A percentile compares a stretch with the other conserved stretches of the same genome.
phyloP scores from a whole-genome alignment of 1,140 invertebrate genomes.

The Bombus polaris region DNA sequence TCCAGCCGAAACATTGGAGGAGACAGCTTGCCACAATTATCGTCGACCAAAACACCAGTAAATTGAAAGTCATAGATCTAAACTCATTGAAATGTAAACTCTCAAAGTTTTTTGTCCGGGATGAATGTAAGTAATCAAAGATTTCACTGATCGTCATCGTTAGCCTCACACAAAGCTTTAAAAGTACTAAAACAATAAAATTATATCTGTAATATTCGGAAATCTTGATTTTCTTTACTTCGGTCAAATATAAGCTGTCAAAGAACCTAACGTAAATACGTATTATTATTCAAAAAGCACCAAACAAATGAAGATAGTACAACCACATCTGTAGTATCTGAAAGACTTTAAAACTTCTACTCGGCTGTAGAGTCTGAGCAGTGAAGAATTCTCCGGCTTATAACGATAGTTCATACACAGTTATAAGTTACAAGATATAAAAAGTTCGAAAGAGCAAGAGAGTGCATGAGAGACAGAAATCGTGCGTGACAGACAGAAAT shows the following conservation, averaged over 20 bases:
- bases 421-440: too few relatives aligned
- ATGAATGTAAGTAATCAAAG: neutral
- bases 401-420: too few relatives aligned
- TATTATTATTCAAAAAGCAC: neutral
- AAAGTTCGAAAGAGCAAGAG: too few relatives aligned
- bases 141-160: neutral
- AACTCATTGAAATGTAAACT: neutral
- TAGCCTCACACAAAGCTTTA: neutral
- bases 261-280: neutral
- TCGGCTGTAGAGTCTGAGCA: neutral
- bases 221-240: too few relatives aligned
- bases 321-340: neutral
- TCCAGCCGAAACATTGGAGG: too few relatives aligned
- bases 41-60: neutral
- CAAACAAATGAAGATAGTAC: neutral
- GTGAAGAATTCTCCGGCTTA: too few relatives aligned
- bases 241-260: neutral
- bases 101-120: neutral
- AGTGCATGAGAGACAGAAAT: too few relatives aligned
- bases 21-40: too few relatives aligned
- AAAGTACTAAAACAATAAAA: neutral
- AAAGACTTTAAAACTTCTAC: neutral
- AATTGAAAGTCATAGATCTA: neutral
- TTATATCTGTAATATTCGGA: too few relatives aligned
- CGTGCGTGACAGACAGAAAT: rapidly evolving